Conservation (phyloP, 1,140 invertebrate species). For the Polyergus mexicanus region DNA sequence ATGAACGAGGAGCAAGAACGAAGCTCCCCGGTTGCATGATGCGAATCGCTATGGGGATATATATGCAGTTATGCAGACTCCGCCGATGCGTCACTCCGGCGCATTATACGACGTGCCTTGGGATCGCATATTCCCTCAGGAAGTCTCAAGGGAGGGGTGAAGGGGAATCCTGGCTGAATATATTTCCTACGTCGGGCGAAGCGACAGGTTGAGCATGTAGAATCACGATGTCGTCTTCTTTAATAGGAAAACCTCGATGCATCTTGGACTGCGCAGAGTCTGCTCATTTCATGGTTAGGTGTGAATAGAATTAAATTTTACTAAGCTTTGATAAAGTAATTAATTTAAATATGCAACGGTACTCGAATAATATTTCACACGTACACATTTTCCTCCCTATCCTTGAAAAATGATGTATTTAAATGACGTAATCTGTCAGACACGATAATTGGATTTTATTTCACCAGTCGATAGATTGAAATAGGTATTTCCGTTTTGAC, state of each 20-base stretch:
- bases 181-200: slow-evolving; percentile 68
- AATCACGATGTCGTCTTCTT: slow-evolving; percentile 38
- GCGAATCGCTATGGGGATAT: slow-evolving; percentile 77
- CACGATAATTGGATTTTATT: slow-evolving; percentile 66
- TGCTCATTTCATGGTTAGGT: not conserved
- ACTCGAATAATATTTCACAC: not conserved
- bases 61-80: slow-evolving; percentile 81
- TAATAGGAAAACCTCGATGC: slow-evolving; percentile 56
- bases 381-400: not conserved
- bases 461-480: slow-evolving; percentile 53
- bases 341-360: not conserved
- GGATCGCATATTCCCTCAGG: slow-evolving; percentile 71
- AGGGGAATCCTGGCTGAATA: slow-evolving; percentile 68
- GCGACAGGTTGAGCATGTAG: slow-evolving; percentile 61
- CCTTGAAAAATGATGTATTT: slow-evolving; percentile 4
- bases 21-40: slow-evolving; percentile 63
- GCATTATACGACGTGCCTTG: slow-evolving; percentile 77
- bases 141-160: slow-evolving; percentile 46
- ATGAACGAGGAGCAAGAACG: slow-evolving; percentile 76
- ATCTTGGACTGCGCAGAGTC: not conserved
- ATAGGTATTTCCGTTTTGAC: slow-evolving; percentile 31
- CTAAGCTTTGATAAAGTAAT: slow-evolving; percentile 1
- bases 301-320: not conserved
- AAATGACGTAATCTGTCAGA: slow-evolving; percentile 38
- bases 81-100: slow-evolving; percentile 79